Conservation (phyloP, 2,888 invertebrate species). For the Seladonia tumulorum region DNA sequence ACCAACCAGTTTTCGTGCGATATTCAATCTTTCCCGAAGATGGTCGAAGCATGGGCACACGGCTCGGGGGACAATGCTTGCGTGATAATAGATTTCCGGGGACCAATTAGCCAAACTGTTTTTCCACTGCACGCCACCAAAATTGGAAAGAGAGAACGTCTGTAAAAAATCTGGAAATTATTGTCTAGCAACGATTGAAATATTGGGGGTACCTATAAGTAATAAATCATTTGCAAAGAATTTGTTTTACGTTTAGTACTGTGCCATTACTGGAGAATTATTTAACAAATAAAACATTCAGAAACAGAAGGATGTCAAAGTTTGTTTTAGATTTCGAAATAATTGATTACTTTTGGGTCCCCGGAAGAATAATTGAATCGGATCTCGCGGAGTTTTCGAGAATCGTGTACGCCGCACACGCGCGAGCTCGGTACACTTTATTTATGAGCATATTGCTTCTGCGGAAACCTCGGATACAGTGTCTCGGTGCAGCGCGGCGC, state of each 20-base stretch:
- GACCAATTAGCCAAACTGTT: background rate
- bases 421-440: background rate
- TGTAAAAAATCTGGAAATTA: no score
- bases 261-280: no score
- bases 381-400: background rate
- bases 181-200: no score
- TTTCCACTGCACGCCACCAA: no score
- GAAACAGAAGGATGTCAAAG: no score
- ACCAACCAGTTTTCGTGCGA: background rate
- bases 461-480: background rate
- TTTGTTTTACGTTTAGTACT: no score
- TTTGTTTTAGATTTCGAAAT: no score
- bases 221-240: no score
- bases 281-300: no score
- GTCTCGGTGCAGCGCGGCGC: background rate
- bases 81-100: background rate
- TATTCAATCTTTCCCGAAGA: background rate
- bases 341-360: no score
- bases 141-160: no score
- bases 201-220: no score
- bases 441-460: background rate
- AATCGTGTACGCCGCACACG: background rate
- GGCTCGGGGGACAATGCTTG: background rate
- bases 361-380: background rate
- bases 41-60: background rate